Evolutionary conservation across 2,113 vertebrate species (phyloP).

Genomic region (Otocyon megalotis): DNA sequence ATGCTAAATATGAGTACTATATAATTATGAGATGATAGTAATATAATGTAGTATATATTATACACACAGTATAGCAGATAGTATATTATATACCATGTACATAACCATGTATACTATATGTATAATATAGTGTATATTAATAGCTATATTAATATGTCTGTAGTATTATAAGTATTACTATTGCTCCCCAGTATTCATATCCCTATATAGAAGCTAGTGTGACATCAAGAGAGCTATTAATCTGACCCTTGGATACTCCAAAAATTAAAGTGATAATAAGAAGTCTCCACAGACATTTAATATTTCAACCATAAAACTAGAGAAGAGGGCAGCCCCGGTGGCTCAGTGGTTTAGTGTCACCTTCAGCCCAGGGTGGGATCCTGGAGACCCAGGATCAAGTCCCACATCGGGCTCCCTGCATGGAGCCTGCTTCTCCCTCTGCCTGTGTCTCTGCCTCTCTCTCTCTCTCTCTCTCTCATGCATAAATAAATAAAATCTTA

Average conservation of each 20-base stretch:
- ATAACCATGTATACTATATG: neutral
- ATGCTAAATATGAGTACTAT: neutral
- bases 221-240: neutral
- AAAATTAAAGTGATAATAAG: constrained; percentile 7
- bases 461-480: no score
- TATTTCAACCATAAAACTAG: neutral
- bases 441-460: no score
- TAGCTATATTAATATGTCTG: neutral
- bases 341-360: no score
- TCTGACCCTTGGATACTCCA: neutral
- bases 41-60: neutral
- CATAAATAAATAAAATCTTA: no score
- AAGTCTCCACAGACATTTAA: neutral
- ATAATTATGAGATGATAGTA: neutral
- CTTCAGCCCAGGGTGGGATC: no score
- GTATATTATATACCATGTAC: neutral
- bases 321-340: neutral
- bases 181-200: neutral
- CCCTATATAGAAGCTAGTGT: neutral
- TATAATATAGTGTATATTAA: neutral
- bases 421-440: no score
- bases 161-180: neutral
- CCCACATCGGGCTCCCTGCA: no score
- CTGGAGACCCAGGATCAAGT: no score
- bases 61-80: neutral